phyloP scores from a whole-genome alignment of 1,140 invertebrate genomes.

The Drosophila ironensis region DNA sequence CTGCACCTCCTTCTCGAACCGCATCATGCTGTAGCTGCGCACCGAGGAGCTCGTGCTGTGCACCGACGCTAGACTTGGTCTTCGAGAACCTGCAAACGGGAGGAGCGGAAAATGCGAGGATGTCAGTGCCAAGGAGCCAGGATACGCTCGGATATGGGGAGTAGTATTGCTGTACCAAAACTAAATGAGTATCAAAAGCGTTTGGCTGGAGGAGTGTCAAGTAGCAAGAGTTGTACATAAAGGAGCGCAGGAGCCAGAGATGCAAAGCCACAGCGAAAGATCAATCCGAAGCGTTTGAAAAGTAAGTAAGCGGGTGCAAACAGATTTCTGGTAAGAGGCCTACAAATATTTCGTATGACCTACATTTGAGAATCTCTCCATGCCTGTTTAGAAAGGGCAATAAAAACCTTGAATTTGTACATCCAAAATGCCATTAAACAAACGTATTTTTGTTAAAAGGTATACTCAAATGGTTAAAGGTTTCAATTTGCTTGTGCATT shows the following conservation, averaged over 20 bases:
- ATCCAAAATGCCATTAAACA: too few relatives aligned
- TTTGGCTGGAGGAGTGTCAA: constrained; percentile 28
- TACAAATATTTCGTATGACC: too few relatives aligned
- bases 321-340: background rate
- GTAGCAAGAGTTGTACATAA: constrained; percentile 11
- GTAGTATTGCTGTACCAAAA: constrained; percentile 30
- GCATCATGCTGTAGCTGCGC: constrained; percentile 89
- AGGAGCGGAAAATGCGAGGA: background rate
- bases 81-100: constrained; percentile 86
- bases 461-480: background rate
- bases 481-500: background rate
- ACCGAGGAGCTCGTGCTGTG: constrained; percentile 91
- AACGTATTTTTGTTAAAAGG: background rate
- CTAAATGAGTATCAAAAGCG: constrained; percentile 36
- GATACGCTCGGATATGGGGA: constrained; percentile 7
- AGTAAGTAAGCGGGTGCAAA: constrained; percentile 33
- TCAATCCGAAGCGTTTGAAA: constrained; percentile 37
- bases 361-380: too few relatives aligned
- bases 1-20: constrained; percentile 89
- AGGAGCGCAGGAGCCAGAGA: constrained; percentile 10
- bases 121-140: background rate
- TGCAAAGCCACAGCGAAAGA: constrained; percentile 27
- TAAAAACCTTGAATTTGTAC: too few relatives aligned
- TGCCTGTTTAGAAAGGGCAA: too few relatives aligned
- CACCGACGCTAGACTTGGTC: constrained; percentile 90